Base-by-base conservation (phyloP, 2,113 vertebrate genomes). In the Astur gentilis region DNA sequence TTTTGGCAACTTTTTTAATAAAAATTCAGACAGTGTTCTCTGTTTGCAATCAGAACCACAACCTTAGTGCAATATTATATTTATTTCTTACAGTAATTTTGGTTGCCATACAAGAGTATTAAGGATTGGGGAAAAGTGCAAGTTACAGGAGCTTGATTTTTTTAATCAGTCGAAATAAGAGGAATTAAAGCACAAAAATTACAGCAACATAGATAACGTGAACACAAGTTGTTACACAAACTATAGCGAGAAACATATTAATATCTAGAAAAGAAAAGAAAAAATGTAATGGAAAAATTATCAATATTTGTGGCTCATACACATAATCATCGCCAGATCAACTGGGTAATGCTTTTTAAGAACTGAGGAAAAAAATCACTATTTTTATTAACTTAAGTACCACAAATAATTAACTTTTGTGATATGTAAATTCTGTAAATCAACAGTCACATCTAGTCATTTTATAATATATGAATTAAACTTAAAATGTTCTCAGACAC, bases 1-100 rank as follows among this genome's bases (percentile, higher is more conserved):
- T 84, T 55, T 84, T 92, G 97, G 97, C 96, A 96, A 80, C 96
- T 82, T 75, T 62, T 14, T 89, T 57, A 96, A 95, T 60, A 82
- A 95, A 76, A 82, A 25, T 95, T 83, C 97, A 97, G 97, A 95
- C 95, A 95, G 95, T 88, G 93, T 79, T 88, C 93, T 95, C 97
- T 95, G 91, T 97, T 96, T 97, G 96, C 96, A 98, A 98, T 98
- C 98, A 98, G 97, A 97, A 97, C 98, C 95, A 98, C 98, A 96
- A 97, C 98, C 97, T 97, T 98, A 98, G 98, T 99, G 99, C 99
- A 99, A 99, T 98, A 98, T 98, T 97, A 98, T 98, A 98, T 99
- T 99, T 99, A 99, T 99, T 99, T 99, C 98, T 99, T 99, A 99
- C 98, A 99, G 98, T 99, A 98, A 98, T 98, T 99, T 99, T 99